These are phyloP conservation scores for Bathybates hornii DNA, from an alignment of 2,113 vertebrate species.

Conservation along the genomic window DNA sequence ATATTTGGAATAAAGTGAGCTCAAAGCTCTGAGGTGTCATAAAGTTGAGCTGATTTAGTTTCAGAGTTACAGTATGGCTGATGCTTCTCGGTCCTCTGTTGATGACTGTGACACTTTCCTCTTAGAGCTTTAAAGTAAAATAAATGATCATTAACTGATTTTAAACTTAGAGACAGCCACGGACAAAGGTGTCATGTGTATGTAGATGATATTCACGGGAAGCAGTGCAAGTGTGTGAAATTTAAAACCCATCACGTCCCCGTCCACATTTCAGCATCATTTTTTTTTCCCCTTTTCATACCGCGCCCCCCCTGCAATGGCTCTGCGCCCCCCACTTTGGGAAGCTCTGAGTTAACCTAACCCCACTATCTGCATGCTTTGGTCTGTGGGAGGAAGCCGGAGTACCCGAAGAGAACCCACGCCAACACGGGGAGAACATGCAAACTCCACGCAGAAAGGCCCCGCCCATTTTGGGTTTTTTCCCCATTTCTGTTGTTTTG, in stretches of 20 bases:
- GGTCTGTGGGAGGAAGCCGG: no score
- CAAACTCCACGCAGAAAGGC: no score
- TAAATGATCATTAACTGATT: slow-evolving; percentile 18
- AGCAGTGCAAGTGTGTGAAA: background rate
- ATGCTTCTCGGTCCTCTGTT: slow-evolving; percentile 24
- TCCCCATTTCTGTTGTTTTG: no score
- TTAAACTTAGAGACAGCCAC: background rate
- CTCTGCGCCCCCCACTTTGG: no score
- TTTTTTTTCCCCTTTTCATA: no score
- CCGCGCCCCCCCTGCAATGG: no score
- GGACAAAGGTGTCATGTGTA: background rate
- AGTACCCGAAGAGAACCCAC: no score
- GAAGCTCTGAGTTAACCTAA: no score
- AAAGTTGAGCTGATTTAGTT: slow-evolving; percentile 49
- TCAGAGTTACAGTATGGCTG: slow-evolving; percentile 32
- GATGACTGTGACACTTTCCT: slow-evolving; percentile 33
- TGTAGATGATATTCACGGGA: background rate
- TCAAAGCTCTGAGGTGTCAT: slow-evolving; percentile 41
- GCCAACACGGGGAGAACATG: no score
- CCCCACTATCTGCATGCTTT: no score
- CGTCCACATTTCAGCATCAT: background rate
- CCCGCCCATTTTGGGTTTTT: no score
- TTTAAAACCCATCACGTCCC: background rate
- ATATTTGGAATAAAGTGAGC: slow-evolving; percentile 50
- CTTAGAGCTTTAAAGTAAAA: slow-evolving; percentile 30